A percentile compares a stretch with the other conserved stretches of the same genome.
These are phyloP conservation scores for Muraenolepis orangiensis DNA, from an alignment of 2,797 vertebrate species.

Conservation along the genomic window DNA sequence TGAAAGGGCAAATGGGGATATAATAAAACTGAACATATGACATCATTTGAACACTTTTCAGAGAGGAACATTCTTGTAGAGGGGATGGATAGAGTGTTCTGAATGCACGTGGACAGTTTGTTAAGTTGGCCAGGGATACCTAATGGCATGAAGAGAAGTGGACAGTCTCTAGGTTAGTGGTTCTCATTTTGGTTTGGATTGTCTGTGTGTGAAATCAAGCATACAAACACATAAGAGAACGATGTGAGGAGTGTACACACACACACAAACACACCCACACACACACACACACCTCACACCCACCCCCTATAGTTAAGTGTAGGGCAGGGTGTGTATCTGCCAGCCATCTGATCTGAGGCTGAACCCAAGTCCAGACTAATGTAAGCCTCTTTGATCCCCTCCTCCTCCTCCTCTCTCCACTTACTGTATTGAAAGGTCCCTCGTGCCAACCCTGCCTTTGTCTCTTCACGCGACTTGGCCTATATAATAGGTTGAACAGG, in stretches of 20 bases:
- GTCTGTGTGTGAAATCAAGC: neutral
- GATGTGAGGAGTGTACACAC: neutral
- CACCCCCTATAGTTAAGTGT: conserved; percentile 16
- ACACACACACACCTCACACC: conserved; percentile 13
- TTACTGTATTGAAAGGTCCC: conserved; percentile 17
- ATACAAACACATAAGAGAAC: neutral
- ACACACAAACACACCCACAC: conserved; percentile 15
- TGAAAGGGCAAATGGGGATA: neutral
- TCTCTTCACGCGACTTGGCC: neutral
- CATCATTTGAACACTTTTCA: neutral
- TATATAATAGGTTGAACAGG: neutral
- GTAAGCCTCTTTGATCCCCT: conserved; percentile 57
- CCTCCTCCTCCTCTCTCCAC: conserved; percentile 37
- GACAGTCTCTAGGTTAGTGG: neutral
- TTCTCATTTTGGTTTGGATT: too few species aligned
- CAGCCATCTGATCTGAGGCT: conserved; percentile 49
- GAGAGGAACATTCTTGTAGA: neutral
- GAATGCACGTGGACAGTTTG: neutral
- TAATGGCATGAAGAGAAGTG: conserved; percentile 4
- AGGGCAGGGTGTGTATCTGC: conserved; percentile 38
- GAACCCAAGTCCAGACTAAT: conserved; percentile 53
- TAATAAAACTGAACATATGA: neutral
- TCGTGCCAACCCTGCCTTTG: neutral
- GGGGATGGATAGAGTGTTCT: neutral
- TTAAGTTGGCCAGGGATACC: neutral